Evolutionary conservation across 2,797 vertebrate genomes (phyloP).

Genomic region (Peromyscus attwateri): DNA sequence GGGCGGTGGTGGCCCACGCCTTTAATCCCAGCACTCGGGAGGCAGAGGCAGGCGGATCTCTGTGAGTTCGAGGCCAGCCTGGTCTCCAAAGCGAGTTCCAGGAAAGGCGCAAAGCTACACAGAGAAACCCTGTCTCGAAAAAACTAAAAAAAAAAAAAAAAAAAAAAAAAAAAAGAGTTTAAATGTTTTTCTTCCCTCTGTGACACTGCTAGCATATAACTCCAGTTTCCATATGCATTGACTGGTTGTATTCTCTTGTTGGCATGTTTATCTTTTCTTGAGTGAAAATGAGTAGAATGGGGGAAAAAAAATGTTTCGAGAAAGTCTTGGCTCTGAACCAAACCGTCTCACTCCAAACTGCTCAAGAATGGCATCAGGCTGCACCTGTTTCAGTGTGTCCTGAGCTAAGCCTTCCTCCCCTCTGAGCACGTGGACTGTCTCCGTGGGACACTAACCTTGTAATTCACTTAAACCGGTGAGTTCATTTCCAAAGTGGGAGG

Average conservation of each 20-base stretch:
- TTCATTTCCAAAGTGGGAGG: neutral
- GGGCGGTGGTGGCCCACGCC: too few species aligned
- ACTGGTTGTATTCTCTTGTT: neutral
- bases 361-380: neutral
- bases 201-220: neutral
- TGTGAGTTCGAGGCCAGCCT: too few species aligned
- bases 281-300: neutral
- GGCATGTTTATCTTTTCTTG: neutral
- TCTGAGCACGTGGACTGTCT: neutral
- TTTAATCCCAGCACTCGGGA: too few species aligned
- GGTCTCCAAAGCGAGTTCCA: too few species aligned
- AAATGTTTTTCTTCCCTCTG: neutral
- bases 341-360: neutral
- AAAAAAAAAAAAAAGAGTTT: too few species aligned
- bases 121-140: too few species aligned
- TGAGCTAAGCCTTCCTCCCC: too few species aligned
- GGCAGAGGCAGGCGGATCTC: too few species aligned
- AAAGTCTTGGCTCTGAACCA: neutral
- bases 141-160: too few species aligned
- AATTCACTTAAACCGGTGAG: neutral
- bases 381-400: neutral
- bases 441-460: neutral
- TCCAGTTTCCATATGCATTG: neutral
- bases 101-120: too few species aligned
- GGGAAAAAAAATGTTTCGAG: neutral